A percentile compares a stretch with the other conserved stretches of the same genome.
These are phyloP conservation scores for Panopea generosa DNA, from an alignment of 2,888 invertebrate genomes.

Conservation along the genomic window DNA sequence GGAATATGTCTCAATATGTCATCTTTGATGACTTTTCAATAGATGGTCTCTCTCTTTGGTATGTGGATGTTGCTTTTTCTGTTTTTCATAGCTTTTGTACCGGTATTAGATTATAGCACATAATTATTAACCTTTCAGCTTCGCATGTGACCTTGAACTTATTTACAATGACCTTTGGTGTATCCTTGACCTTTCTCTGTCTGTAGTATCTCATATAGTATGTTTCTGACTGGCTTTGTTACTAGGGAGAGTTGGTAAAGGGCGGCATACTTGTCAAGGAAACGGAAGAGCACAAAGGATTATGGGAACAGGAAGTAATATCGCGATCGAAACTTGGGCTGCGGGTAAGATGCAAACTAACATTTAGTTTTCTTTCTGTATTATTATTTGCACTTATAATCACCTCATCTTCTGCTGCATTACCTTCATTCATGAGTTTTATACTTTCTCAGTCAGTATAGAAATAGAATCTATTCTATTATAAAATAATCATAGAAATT, in stretches of 20 bases:
- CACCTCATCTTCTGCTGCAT: neutral
- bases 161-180: neutral
- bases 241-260: slow-evolving; percentile 75
- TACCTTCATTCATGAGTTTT: too few species aligned
- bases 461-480: too few species aligned
- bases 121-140: too few species aligned
- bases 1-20: too few species aligned
- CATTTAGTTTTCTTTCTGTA: neutral
- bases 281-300: slow-evolving; percentile 78
- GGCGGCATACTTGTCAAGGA: slow-evolving; percentile 74
- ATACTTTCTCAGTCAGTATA: too few species aligned
- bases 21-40: too few species aligned
- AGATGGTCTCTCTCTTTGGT: too few species aligned
- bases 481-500: too few species aligned
- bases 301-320: slow-evolving; percentile 82
- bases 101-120: too few species aligned
- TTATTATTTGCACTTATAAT: neutral
- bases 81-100: too few species aligned
- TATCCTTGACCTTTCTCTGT: slow-evolving; percentile 11
- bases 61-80: too few species aligned
- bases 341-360: slow-evolving; percentile 73
- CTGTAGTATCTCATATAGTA: slow-evolving; percentile 6
- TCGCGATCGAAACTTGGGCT: slow-evolving; percentile 81
- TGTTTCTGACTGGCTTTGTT: slow-evolving; percentile 10
- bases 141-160: too few species aligned